Conservation (phyloP, 2,888 invertebrate species). For the Tetrapedia diversipes region DNA sequence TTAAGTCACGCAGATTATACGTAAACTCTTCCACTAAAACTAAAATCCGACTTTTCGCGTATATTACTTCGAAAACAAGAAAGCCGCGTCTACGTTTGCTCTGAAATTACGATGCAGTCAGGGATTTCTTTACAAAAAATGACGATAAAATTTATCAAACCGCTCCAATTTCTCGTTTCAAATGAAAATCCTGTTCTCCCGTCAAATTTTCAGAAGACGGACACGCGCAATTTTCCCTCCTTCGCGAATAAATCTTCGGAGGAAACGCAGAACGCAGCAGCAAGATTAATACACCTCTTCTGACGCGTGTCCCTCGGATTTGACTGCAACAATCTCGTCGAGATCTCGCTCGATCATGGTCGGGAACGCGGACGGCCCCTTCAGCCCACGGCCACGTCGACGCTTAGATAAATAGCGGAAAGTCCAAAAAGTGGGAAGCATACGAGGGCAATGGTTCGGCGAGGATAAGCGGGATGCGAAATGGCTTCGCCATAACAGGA, state of each 20-base stretch:
- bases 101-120: no score
- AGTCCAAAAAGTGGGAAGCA: conserved; percentile 23
- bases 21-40: background rate
- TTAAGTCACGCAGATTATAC: background rate
- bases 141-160: no score
- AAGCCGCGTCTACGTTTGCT: no score
- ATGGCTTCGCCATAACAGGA: conserved; percentile 46
- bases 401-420: conserved; percentile 47
- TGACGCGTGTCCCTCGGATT: conserved; percentile 20
- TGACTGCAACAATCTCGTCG: conserved; percentile 37
- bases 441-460: conserved; percentile 52
- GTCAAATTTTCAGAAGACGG: background rate
- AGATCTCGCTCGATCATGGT: conserved; percentile 44
- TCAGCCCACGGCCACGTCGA: conserved; percentile 31
- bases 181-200: no score
- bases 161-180: no score
- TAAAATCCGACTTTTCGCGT: background rate
- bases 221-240: background rate
- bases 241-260: background rate
- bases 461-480: conserved; percentile 50
- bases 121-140: no score
- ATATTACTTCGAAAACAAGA: background rate
- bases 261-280: background rate
- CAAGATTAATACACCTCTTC: conserved; percentile 26
- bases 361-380: conserved; percentile 34